Evolutionary conservation across 2,888 invertebrate genomes (phyloP), one percentile per base, ranked within the genome.

Genomic region (Pyrgus malvae): DNA sequence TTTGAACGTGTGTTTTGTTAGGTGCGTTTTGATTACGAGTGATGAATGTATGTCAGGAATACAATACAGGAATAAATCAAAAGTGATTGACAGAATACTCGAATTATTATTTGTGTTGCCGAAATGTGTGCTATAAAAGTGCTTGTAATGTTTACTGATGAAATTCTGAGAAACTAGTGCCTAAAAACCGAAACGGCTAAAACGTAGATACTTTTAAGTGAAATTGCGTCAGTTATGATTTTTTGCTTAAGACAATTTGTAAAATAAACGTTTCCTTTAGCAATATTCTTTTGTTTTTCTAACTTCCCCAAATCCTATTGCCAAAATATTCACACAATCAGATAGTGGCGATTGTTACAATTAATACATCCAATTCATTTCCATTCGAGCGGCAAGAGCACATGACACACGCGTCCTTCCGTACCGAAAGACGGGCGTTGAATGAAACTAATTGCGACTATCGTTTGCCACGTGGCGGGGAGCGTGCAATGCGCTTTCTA

Each of bases 401-500:
- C 61, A 62, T 60, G 75, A 67, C 72, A 73, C 72, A 71, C 67
- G 70, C 65, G 59, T 66, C 68, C 68, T 68, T 67, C 69, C 71
- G 67, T 63, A 67, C 61, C 62, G 66, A 63, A 64, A 66, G 66
- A 68, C 66, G 64, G 49, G 57, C 65, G 66, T 67, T 80, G 81
- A 86, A 83, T 82, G 79, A 77, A 70, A 76, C 85, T 88, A 87
- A 88, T 87, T 84, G 84, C 73, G 72, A 74, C 77, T 73, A 74
- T 75, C 72, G 68, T 55, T 50, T 60, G 79, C 68, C 86, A 83
- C 88, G 85, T 83, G 83, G 65, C 85, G 65, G 59, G 57, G 60
- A 71, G 74, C 71, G 72, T 69, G 72, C 68, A 56, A 59, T 66
- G 66, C 67, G 63, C 67, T 67, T 66, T 67, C 66, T 66, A 64